Evolutionary conservation across 2,888 invertebrate genomes (phyloP).

Genomic region (Copidosoma aretas): DNA sequence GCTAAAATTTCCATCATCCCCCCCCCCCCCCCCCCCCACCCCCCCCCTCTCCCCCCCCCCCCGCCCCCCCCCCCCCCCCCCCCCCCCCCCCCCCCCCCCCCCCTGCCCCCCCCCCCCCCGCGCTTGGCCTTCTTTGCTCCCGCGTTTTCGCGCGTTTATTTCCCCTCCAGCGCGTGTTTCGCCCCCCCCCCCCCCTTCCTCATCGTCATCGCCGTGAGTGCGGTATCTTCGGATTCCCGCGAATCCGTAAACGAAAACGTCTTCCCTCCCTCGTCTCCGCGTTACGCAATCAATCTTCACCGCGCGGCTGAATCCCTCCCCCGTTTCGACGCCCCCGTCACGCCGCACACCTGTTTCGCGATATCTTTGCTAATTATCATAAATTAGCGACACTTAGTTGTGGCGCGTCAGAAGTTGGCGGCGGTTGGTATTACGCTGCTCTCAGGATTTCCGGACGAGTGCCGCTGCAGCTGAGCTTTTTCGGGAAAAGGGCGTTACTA

Average conservation of each 20-base stretch:
- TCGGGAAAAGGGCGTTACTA: too few relatives aligned
- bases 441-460: too few relatives aligned
- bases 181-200: too few relatives aligned
- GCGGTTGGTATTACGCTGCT: too few relatives aligned
- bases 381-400: slow-evolving; percentile 8
- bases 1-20: slow-evolving; percentile 16
- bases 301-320: slow-evolving; percentile 18
- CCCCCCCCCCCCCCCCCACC: background rate
- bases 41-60: background rate
- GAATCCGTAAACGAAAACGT: background rate
- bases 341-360: slow-evolving; percentile 12
- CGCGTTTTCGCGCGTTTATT: background rate
- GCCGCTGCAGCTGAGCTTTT: too few relatives aligned
- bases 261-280: too few relatives aligned
- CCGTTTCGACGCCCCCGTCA: slow-evolving; percentile 6
- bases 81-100: too few relatives aligned
- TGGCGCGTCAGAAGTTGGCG: background rate
- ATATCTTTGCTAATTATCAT: slow-evolving; percentile 29
- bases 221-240: too few relatives aligned
- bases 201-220: too few relatives aligned
- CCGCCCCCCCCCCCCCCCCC: too few relatives aligned
- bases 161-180: background rate
- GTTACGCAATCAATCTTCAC: slow-evolving; percentile 35
- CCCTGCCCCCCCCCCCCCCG: background rate
- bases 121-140: background rate